Base-by-base conservation (phyloP, 2,113 vertebrate species). In the Pollimyrus isidori region DNA sequence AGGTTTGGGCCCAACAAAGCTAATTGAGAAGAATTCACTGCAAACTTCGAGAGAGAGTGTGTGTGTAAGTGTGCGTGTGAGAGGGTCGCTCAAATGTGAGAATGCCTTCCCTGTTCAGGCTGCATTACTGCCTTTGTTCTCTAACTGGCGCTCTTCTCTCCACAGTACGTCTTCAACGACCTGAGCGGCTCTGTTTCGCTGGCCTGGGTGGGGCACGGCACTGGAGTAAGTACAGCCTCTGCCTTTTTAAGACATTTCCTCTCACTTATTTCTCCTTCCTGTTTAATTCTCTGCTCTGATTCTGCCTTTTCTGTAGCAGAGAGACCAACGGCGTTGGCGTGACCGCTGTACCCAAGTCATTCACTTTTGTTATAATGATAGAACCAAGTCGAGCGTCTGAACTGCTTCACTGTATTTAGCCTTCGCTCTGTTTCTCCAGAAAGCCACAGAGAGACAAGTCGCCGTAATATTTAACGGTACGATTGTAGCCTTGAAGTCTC, bases 141-240 rank as follows among this genome's bases (percentile, higher is more conserved):
- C 45, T 86, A 26, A 65, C 48, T 58, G 23, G 35, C n/a, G 39
- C 23, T 89, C 82, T 89, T 45, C 80, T 89, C 62, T 88, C 87
- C 4, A 30, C 91, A 98, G 98, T 94, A 94, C 46, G 90, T 91
- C 76, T 98, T 98, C 88, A 95, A 95, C 88, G 97, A 98, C 92
- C 95, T 97, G 90, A 97, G 97, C 91, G 96, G 96, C 91, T 97
- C 97, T 0, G 97, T 98, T 88, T 97, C 97, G 0, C 95, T 98
- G 91, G 97, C 97, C 90, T 98, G 98, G 98, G 96, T 98, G 93
- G 98, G 98, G 90, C 97, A 98, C 92, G 96, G 96, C 93, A 97
- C 97, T 21, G 98, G 97, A 94, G 98, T 98, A 93, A 97, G 97
- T 97, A 90, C 89, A 88, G 7, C 26, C 73, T 88, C 56, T 73